Percentiles rank a stretch among this genome's conserved stretches.
phyloP scores from a whole-genome alignment of 2,113 vertebrate genomes.

The Chinchilla lanigera region DNA sequence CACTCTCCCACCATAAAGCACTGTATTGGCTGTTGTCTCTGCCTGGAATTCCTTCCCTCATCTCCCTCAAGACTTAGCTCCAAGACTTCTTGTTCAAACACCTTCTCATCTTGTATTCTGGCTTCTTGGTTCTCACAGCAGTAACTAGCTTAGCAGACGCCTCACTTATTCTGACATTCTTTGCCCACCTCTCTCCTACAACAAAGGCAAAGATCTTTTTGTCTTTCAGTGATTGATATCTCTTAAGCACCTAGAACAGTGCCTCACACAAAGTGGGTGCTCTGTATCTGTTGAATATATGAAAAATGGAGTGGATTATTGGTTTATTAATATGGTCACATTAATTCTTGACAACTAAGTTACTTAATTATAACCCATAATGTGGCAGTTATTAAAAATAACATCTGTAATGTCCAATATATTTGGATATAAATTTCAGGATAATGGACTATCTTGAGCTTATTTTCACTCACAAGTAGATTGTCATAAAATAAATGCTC shows the following conservation, averaged over 20 bases:
- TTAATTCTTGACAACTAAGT: neutral
- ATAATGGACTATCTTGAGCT: neutral
- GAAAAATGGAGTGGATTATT: neutral
- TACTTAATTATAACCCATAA: neutral
- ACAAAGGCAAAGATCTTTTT: neutral
- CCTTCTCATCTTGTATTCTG: neutral
- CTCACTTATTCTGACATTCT: neutral
- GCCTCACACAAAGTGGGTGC: neutral
- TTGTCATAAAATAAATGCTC: neutral
- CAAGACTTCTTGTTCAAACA: neutral
- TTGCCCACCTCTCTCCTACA: neutral
- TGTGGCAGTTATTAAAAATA: slow-evolving; percentile 4
- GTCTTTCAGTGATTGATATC: neutral
- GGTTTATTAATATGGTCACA: neutral
- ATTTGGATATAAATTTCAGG: neutral
- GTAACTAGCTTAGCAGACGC: neutral
- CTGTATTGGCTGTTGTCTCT: neutral
- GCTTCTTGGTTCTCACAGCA: neutral
- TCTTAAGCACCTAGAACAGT: neutral
- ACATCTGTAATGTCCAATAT: neutral
- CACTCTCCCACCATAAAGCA: neutral
- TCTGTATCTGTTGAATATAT: neutral
- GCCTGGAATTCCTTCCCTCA: neutral
- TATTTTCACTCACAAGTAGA: neutral
- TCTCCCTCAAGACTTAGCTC: neutral